phyloP scores from a whole-genome alignment of 2,888 invertebrate genomes.

The Thera britannica region DNA sequence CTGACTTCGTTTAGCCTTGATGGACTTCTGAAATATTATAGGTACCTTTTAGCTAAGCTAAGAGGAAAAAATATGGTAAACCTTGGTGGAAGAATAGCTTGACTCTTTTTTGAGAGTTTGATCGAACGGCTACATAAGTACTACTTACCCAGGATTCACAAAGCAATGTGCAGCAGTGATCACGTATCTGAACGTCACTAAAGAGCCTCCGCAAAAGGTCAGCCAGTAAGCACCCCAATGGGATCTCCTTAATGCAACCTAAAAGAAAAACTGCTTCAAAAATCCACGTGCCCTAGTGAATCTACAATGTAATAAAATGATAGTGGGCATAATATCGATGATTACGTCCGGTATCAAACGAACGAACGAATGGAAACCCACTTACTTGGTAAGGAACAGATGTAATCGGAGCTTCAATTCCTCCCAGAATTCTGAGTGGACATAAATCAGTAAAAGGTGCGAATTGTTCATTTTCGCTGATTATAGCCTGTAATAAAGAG shows the following conservation, averaged over 20 bases:
- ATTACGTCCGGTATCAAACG: no score
- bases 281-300: neutral
- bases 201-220: conserved; percentile 15
- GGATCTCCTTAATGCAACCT: conserved; percentile 6
- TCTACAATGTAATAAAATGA: no score
- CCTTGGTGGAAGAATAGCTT: no score
- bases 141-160: conserved; percentile 1
- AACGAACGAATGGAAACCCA: no score
- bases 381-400: conserved; percentile 14
- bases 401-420: neutral
- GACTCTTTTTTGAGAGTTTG: no score
- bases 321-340: no score
- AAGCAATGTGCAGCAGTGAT: conserved; percentile 22
- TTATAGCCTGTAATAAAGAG: conserved; percentile 1
- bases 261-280: neutral
- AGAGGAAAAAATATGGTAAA: no score
- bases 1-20: neutral
- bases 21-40: neutral
- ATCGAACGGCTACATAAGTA: no score
- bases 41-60: no score
- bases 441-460: neutral
- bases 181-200: conserved; percentile 11
- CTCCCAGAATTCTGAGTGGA: conserved; percentile 13
- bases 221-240: neutral
- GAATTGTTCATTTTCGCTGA: conserved; percentile 7